Base-by-base conservation (phyloP, 2,888 invertebrate genomes). In the Apotomis turbidana region DNA sequence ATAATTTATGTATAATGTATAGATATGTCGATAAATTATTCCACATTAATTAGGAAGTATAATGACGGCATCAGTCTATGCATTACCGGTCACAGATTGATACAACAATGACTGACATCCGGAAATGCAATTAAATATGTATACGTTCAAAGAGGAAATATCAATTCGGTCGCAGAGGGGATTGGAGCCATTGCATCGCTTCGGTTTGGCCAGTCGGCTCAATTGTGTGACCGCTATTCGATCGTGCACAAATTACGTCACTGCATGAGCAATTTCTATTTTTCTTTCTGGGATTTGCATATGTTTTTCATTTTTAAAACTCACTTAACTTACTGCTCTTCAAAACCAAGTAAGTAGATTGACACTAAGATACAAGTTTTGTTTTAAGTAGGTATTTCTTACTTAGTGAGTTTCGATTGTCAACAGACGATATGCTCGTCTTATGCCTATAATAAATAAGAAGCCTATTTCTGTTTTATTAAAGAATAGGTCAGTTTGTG, bases 81-180 rank as follows among this genome's bases (percentile, higher is more conserved):
- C 80, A 81, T 85, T 81, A 68, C 72, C 58, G 68, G 68, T 54
- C 82, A 79, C 78, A 79, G 82, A 87, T 86, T 83, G 85, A 78
- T 83, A 84, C 87, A 88, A 90, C 90, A 89, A 90, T 91, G 88
- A 91, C 77, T 88, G 90, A 88, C 90, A 85, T 85, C 89, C 90
- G 92, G 93, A 93, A 90, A 85, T 83, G 85, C 89, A 93, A 93
- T 93, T 92, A 93, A 89, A 88, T 87, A 88, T 89, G 87, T 89
- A 90, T 90, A 66, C 85, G 84, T 86, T 87, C 89, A 87, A 91
- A 91, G 89, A 92, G 93, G 93, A 93, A 91, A 92, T 93, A 93
- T 93, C 93, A 93, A 93, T 93, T 93, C 90, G 86, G 84, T 81
- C 81, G 79, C 75, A 77, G 85, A 81, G 88, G 88, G 90, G 89